These are phyloP conservation scores for Pterophyllum scalare DNA, from an alignment of 2,113 vertebrate species.

Conservation along the genomic window DNA sequence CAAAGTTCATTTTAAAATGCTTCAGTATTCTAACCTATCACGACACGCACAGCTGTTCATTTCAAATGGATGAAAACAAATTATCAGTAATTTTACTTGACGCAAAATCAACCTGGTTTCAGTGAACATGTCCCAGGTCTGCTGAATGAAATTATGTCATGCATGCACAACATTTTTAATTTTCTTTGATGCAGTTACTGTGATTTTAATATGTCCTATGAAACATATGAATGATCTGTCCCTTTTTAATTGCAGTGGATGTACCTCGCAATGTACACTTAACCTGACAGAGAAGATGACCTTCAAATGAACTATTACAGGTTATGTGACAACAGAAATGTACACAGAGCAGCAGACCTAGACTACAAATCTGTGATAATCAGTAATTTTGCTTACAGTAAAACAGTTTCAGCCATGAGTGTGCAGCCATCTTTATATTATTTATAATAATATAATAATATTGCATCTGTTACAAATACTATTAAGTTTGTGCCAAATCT, in stretches of 20 bases:
- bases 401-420: background rate
- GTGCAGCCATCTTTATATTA: background rate
- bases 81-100: too few relatives aligned
- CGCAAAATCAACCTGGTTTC: background rate
- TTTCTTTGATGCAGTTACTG: background rate
- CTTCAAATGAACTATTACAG: background rate
- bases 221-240: background rate
- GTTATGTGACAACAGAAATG: background rate
- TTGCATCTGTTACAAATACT: background rate
- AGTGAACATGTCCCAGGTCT: background rate
- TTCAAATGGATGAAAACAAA: too few relatives aligned
- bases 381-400: background rate
- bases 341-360: background rate
- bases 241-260: conserved; percentile 46
- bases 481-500: background rate
- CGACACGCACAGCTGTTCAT: too few relatives aligned
- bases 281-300: background rate
- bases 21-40: background rate
- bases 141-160: background rate
- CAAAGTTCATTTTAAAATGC: background rate
- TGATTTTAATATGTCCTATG: background rate
- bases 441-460: too few relatives aligned
- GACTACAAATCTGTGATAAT: background rate
- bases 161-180: background rate
- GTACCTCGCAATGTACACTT: conserved; percentile 62